phyloP scores from a whole-genome alignment of 2,113 vertebrate genomes.

The Stictonetta naevosa region DNA sequence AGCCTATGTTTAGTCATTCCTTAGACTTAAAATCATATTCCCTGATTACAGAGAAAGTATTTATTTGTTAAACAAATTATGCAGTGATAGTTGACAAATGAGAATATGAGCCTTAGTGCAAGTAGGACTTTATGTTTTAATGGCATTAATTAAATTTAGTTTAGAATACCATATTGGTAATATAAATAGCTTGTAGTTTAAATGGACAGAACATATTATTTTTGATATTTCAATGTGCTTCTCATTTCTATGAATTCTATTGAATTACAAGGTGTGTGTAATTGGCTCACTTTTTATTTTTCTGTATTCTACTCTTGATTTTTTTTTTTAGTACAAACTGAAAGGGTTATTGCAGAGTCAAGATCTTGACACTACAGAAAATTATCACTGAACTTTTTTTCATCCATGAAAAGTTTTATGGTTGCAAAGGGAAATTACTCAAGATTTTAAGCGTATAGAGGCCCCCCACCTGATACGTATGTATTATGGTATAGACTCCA shows the following conservation, averaged over 20 bases:
- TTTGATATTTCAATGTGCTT: background rate
- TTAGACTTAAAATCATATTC: background rate
- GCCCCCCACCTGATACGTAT: rapidly evolving
- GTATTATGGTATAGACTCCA: background rate
- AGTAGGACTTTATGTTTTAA: background rate
- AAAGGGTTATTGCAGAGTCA: background rate
- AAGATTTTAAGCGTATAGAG: background rate
- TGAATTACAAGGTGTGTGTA: background rate
- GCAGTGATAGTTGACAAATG: background rate
- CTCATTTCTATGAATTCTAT: background rate
- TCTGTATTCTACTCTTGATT: background rate
- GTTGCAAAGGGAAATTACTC: background rate
- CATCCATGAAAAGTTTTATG: background rate
- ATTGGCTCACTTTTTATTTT: background rate
- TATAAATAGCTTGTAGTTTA: background rate
- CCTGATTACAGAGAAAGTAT: background rate
- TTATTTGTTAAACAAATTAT: background rate
- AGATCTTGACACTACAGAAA: background rate
- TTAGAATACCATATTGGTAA: background rate
- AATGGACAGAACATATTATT: background rate
- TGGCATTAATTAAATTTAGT: background rate
- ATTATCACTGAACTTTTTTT: background rate
- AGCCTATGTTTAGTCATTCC: background rate
- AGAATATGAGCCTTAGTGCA: background rate
- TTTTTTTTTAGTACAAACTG: background rate